Percentiles rank a stretch among this genome's conserved stretches.
Conservation (phyloP, 1,140 invertebrate species). For the Trachelipus rathkii region DNA sequence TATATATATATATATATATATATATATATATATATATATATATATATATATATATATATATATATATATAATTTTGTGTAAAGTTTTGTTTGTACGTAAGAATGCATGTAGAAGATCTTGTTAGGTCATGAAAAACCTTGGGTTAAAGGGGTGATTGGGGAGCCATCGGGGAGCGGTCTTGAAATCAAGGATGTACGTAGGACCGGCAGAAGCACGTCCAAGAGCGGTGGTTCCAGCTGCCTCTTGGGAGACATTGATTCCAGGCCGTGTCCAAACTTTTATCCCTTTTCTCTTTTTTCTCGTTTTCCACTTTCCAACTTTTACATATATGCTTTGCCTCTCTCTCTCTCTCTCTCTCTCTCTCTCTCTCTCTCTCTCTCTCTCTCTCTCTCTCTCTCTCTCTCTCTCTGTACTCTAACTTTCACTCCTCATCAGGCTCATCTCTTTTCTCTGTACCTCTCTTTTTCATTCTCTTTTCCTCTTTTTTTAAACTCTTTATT, state of each 20-base stretch:
- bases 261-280: constrained; percentile 5
- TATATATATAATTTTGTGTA: background rate
- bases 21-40: background rate
- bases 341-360: too few species aligned
- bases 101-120: background rate
- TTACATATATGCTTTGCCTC: background rate
- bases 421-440: too few species aligned
- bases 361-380: too few species aligned
- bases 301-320: background rate
- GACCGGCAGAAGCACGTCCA: constrained; percentile 3
- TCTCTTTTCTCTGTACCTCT: too few species aligned
- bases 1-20: background rate
- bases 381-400: too few species aligned
- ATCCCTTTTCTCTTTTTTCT: background rate
- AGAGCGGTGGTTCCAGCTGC: background rate
- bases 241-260: constrained; percentile 8
- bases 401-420: too few species aligned
- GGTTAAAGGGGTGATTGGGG: constrained; percentile 1
- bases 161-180: background rate
- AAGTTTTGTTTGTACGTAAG: background rate
- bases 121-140: background rate
- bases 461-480: too few species aligned
- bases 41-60: constrained; percentile 8
- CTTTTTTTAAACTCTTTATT: too few species aligned
- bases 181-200: constrained; percentile 2